Evolutionary conservation across 2,888 invertebrate genomes (phyloP), one percentile per base, ranked within the genome.

Genomic region (Amphipyra tragopoginis): DNA sequence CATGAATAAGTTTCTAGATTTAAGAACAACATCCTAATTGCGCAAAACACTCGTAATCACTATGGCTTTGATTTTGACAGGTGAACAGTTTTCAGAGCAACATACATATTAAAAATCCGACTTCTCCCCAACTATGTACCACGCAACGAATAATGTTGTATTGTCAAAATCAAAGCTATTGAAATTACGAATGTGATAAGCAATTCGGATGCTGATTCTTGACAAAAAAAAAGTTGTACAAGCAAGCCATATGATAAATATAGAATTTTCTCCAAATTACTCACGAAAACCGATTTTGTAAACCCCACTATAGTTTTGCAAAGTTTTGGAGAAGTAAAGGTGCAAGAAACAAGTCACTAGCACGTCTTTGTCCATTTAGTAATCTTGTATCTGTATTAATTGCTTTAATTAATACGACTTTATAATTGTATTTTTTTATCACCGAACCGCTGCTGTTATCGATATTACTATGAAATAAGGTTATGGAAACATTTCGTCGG

Each of bases 401-500:
- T 42, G 44, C 39, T 40, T 7, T 14, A 56, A 71, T 72, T 14
- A 56, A 58, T 50, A 72, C 53, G 29, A 21, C 47, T 42, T 45
- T 8, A 9, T 57, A 42, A 43, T 10, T 48, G 26, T 6, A 55
- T 40, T 49, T 53, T 55, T 56, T 50, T 40, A 48, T 49, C 21
- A 56, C 21, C 9, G 34, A 57, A 66, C 21, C 45, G 52, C 56
- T 40, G 43, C 29, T 76, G 70, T 74, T 14, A 21, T 14, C 71
- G 75, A 72, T 52, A 56, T 67, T 80, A 79, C 79, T 57, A 56
- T 52, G 54, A 76, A 67, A 72, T 79, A 80, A 83, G 83, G 80
- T 81, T 79, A 75, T 73, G 79, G 63, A 63, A 73, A 74, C 63
- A 74, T 74, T 74, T 74, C 53, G 74, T 59, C 42, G 77, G 54